Percentiles rank a stretch among this genome's conserved stretches.
Evolutionary conservation across 2,888 invertebrate species (phyloP).

Genomic region (Heliconius aoede): DNA sequence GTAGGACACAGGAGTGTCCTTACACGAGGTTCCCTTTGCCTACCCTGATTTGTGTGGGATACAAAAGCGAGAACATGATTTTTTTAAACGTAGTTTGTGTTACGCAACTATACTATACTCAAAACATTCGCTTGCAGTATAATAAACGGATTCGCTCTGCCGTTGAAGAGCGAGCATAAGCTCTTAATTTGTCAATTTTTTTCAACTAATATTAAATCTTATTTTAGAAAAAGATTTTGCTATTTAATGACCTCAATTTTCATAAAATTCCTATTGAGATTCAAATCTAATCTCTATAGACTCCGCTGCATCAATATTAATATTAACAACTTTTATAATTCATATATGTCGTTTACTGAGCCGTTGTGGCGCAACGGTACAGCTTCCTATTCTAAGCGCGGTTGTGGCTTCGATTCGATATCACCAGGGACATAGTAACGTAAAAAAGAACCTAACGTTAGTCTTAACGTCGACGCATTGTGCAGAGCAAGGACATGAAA

Average conservation of each 20-base stretch:
- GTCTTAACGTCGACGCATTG: no score
- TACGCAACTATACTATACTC: neutral
- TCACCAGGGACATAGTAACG: no score
- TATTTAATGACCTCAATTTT: neutral
- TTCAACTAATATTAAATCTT: neutral
- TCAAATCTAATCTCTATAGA: neutral
- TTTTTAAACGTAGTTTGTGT: neutral
- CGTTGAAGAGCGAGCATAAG: constrained; percentile 99
- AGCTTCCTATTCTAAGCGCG: neutral
- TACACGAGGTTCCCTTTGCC: no score
- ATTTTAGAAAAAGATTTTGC: constrained; percentile 5
- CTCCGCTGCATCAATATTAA: neutral
- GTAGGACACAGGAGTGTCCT: no score
- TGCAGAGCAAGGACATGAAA: no score
- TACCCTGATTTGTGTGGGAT: no score
- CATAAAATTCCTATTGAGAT: constrained; percentile 1
- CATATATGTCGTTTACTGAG: neutral
- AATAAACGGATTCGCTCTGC: constrained; percentile 99
- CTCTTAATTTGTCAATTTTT: constrained; percentile 58
- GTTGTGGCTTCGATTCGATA: neutral
- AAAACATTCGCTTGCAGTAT: constrained; percentile 87
- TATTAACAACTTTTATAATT: constrained; percentile 9
- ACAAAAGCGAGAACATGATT: no score
- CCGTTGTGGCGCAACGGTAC: neutral
- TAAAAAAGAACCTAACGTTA: no score